Percentiles rank a stretch among this genome's conserved stretches.
Conservation (phyloP, 2,113 vertebrate genomes). For the Chitala chitala region DNA sequence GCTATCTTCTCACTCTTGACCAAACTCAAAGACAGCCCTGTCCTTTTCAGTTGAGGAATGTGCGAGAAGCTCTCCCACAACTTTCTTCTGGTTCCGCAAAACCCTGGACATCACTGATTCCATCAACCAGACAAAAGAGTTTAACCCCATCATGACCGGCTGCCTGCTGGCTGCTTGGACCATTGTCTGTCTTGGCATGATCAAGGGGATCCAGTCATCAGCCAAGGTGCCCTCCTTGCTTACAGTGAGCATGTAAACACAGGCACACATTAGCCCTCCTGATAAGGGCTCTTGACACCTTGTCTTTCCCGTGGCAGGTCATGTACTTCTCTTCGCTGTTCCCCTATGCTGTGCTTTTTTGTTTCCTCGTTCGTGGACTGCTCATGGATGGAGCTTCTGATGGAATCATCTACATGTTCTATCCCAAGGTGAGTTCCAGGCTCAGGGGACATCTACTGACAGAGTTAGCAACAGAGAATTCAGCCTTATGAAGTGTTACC, state of each 20-base stretch:
- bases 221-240: constrained; percentile 57
- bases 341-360: constrained; percentile 64
- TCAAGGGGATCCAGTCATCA: constrained; percentile 73
- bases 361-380: constrained; percentile 70
- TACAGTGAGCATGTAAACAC: neutral
- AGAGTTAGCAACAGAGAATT: no score
- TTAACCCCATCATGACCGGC: constrained; percentile 60
- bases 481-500: no score
- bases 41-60: constrained; percentile 57
- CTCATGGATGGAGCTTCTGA: constrained; percentile 66
- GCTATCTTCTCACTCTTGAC: neutral
- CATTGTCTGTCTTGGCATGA: constrained; percentile 64
- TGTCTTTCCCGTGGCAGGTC: constrained; percentile 45
- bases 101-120: constrained; percentile 71
- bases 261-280: constrained; percentile 4
- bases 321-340: constrained; percentile 70
- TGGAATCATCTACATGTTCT: constrained; percentile 68
- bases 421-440: constrained; percentile 58
- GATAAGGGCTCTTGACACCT: neutral
- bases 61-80: constrained; percentile 58
- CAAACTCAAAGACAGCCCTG: neutral
- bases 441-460: no score
- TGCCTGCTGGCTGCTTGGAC: constrained; percentile 68
- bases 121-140: constrained; percentile 59
- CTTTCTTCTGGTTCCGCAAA: constrained; percentile 77